These are phyloP conservation scores for Ruditapes philippinarum DNA, from an alignment of 1,140 invertebrate genomes.

Conservation along the genomic window DNA sequence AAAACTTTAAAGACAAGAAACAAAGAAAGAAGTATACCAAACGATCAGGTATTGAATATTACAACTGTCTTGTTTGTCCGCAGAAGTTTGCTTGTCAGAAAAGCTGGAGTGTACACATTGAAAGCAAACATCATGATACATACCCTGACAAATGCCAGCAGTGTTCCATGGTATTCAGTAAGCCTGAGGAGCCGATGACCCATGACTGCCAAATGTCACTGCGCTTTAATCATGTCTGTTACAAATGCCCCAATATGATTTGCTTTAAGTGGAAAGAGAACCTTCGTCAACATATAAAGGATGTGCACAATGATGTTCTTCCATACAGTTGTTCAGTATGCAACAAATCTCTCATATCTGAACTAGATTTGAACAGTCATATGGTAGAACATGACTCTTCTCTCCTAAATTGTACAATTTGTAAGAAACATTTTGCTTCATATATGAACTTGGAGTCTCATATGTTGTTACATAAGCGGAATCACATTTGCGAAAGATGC, in stretches of 20 bases:
- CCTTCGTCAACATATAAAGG: constrained; percentile 7
- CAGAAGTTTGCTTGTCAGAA: constrained; percentile 7
- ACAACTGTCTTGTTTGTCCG: not conserved
- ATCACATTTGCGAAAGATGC: constrained; percentile 34
- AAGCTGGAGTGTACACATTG: constrained; percentile 18
- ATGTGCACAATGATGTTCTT: not conserved
- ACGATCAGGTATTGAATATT: not conserved
- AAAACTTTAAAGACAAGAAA: not conserved
- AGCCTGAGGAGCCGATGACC: not conserved
- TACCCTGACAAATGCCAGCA: not conserved
- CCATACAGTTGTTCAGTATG: not conserved
- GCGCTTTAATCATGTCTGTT: constrained; percentile 28
- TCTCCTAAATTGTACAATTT: not conserved
- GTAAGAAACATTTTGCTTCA: not conserved
- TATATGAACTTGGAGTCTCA: constrained; percentile 18
- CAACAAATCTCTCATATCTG: not conserved
- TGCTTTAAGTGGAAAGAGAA: constrained; percentile 23
- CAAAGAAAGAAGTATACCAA: not conserved
- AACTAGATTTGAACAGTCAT: constrained; percentile 27
- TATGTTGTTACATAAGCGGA: not conserved
- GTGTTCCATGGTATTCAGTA: constrained; percentile 19
- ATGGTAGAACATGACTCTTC: constrained; percentile 23
- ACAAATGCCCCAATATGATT: not conserved
- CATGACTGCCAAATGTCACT: constrained; percentile 15
- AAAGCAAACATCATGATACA: not conserved